Evolutionary conservation across 2,797 vertebrate species (phyloP).

Genomic region (Apogon hyalosoma): DNA sequence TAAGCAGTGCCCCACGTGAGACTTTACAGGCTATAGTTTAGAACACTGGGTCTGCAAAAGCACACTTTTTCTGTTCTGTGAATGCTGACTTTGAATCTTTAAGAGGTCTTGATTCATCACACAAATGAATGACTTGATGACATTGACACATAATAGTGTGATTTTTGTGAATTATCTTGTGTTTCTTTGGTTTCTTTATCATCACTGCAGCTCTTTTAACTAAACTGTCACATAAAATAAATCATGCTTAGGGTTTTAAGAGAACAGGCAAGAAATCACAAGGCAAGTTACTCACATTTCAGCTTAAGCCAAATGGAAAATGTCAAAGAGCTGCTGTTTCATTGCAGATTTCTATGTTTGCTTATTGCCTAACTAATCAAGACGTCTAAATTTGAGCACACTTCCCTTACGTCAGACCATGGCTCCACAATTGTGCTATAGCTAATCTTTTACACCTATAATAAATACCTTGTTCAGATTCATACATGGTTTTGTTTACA

Average conservation of each 20-base stretch:
- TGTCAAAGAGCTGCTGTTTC: no score
- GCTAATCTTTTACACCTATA: constrained; percentile 9
- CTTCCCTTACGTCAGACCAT: no score
- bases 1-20: constrained; percentile 68
- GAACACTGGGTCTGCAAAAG: constrained; percentile 34
- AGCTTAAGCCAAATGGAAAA: no score
- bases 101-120: neutral
- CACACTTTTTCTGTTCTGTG: neutral
- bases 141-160: neutral
- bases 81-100: constrained; percentile 27
- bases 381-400: no score
- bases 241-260: neutral
- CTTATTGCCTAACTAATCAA: no score
- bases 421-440: constrained; percentile 9
- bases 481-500: constrained; percentile 14
- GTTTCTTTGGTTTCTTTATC: constrained; percentile 50
- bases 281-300: no score
- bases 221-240: constrained; percentile 34
- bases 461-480: constrained; percentile 12
- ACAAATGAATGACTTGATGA: constrained; percentile 1
- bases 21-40: constrained; percentile 64
- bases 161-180: constrained; percentile 7
- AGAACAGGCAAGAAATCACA: no score
- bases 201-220: constrained; percentile 38
- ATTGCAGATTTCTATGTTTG: no score